A percentile compares a stretch with the other conserved stretches of the same genome.
phyloP scores from a whole-genome alignment of 2,797 vertebrate genomes.

The Galagoides demidoff region DNA sequence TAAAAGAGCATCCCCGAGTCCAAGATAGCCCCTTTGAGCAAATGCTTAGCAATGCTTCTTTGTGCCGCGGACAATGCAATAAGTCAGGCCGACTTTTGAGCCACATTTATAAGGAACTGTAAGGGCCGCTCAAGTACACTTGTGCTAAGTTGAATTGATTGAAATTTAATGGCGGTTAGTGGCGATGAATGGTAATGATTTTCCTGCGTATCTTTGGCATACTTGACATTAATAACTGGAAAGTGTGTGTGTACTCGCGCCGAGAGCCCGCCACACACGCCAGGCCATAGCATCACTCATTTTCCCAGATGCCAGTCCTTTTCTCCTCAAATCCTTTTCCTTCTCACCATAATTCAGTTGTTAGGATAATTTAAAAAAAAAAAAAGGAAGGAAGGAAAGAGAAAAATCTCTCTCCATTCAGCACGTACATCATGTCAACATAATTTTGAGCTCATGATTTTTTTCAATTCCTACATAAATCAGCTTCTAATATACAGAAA shows the following conservation, averaged over 20 bases:
- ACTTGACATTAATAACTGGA: conserved; percentile 90
- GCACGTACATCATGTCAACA: conserved; percentile 85
- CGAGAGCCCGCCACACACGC: conserved; percentile 60
- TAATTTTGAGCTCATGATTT: conserved; percentile 88
- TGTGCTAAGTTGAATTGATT: conserved; percentile 94
- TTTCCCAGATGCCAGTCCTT: conserved; percentile 81
- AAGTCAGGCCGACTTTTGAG: conserved; percentile 89
- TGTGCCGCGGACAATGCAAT: conserved; percentile 89
- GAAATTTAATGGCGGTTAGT: conserved; percentile 93
- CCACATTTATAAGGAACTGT: conserved; percentile 86
- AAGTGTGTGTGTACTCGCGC: conserved; percentile 55
- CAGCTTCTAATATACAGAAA: conserved; percentile 88
- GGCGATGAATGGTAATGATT: conserved; percentile 92
- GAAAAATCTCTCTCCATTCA: conserved; percentile 79
- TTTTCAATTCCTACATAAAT: conserved; percentile 88
- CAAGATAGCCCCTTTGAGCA: conserved; percentile 82
- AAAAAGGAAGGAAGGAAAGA: conserved; percentile 33
- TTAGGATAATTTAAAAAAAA: conserved; percentile 79
- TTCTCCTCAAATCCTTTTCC: conserved; percentile 67
- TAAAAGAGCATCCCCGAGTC: conserved; percentile 85
- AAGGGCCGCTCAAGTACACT: conserved; percentile 91
- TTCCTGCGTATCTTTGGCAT: conserved; percentile 88
- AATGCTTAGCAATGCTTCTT: conserved; percentile 84
- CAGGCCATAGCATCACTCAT: conserved; percentile 81
- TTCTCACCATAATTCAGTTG: conserved; percentile 87